Evolutionary conservation across 2,888 invertebrate species (phyloP).

Genomic region (Leucania comma): DNA sequence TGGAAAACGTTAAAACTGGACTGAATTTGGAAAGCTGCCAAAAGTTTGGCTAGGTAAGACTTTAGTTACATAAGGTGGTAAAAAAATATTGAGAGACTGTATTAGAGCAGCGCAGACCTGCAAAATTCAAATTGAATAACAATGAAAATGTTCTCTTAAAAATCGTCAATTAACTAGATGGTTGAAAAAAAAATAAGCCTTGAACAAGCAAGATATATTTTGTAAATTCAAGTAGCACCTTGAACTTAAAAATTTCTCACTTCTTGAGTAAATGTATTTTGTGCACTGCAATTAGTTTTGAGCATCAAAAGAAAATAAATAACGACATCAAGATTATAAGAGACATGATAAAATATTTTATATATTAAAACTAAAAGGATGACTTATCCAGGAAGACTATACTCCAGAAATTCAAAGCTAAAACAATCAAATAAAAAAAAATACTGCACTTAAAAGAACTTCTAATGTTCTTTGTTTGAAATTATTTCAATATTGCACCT

Average conservation of each 20-base stretch:
- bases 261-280: conserved; percentile 1
- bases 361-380: not conserved
- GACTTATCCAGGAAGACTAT: not conserved
- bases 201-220: not conserved
- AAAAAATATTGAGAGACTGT: conserved; percentile 20
- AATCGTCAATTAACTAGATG: not conserved
- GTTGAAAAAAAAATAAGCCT: not conserved
- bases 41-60: conserved; percentile 37
- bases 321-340: no score
- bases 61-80: conserved; percentile 25
- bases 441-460: not conserved
- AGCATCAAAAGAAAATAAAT: not conserved
- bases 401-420: not conserved
- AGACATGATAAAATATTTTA: not conserved
- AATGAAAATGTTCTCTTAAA: not conserved
- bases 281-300: no score
- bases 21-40: conserved; percentile 44
- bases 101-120: conserved; percentile 3
- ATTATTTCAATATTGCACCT: conserved; percentile 11
- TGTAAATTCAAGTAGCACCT: not conserved
- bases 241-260: no score
- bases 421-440: conserved; percentile 6
- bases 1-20: conserved; percentile 46
- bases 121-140: not conserved
- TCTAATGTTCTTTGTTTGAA: not conserved